A percentile compares a stretch with the other conserved stretches of the same genome.
phyloP scores from a whole-genome alignment of 1,140 invertebrate genomes.

The Aleiodes sp. region DNA sequence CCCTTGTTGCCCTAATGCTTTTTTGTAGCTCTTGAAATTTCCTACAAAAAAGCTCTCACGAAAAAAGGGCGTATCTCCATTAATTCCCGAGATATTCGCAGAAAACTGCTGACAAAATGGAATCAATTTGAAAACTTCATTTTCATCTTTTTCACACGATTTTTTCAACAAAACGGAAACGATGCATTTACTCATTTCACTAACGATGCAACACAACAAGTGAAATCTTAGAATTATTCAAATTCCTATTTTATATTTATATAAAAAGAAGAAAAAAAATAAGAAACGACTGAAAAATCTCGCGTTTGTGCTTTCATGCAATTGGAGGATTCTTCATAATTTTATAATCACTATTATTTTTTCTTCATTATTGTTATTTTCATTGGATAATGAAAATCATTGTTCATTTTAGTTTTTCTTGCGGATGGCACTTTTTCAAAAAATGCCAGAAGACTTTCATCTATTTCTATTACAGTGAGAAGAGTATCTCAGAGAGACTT shows the following conservation, averaged over 20 bases:
- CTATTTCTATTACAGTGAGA: constrained; percentile 13
- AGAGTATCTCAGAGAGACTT: constrained; percentile 71
- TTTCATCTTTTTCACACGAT: too few species aligned
- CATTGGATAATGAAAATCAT: constrained; percentile 1
- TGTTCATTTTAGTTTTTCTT: neutral
- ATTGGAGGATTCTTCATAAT: constrained; percentile 53
- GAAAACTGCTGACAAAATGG: too few species aligned
- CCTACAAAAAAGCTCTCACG: too few species aligned
- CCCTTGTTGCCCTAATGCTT: too few species aligned
- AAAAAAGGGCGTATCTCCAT: too few species aligned
- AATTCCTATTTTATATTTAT: constrained; percentile 34
- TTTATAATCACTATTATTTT: constrained; percentile 35
- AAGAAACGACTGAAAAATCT: too few species aligned
- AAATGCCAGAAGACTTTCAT: neutral
- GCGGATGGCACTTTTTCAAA: neutral
- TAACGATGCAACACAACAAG: constrained; percentile 48
- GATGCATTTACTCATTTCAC: constrained; percentile 40
- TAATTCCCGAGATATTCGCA: too few species aligned
- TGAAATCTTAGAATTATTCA: constrained; percentile 50
- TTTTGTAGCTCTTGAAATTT: too few species aligned
- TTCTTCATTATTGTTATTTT: constrained; percentile 27
- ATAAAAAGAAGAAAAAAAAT: too few species aligned
- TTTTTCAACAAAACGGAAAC: constrained; percentile 23
- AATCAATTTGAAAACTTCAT: too few species aligned
- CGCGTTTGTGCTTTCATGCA: constrained; percentile 39